A percentile compares a stretch with the other conserved stretches of the same genome.
Evolutionary conservation across 2,888 invertebrate genomes (phyloP).

Genomic region (Andricus curvator): DNA sequence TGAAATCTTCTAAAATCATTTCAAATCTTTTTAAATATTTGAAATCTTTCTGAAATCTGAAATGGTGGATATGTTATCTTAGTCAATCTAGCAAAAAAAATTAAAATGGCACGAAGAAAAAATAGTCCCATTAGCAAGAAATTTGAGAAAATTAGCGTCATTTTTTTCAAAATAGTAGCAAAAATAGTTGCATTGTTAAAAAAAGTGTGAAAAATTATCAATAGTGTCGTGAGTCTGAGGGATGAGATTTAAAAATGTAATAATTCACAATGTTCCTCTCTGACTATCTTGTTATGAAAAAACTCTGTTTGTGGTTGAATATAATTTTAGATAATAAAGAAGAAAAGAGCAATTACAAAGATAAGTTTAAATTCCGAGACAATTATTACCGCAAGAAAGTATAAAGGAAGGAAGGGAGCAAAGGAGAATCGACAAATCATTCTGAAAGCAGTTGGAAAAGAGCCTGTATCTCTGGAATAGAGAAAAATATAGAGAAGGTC

Average conservation of each 20-base stretch:
- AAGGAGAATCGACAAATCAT: conserved; percentile 35
- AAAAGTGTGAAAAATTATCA: too few relatives aligned
- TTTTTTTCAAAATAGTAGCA: too few relatives aligned
- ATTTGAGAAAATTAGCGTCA: too few relatives aligned
- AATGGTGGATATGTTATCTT: too few relatives aligned
- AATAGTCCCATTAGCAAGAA: too few relatives aligned
- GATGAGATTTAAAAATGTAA: not conserved
- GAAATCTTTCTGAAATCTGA: too few relatives aligned
- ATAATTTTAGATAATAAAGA: not conserved
- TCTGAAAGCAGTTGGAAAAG: conserved; percentile 29
- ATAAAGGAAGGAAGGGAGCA: conserved; percentile 4
- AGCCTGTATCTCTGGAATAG: conserved; percentile 29
- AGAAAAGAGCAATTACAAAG: conserved; percentile 16
- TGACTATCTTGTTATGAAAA: not conserved
- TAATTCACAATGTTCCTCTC: not conserved
- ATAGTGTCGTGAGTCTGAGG: too few relatives aligned
- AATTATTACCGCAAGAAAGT: conserved; percentile 28
- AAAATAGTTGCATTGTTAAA: too few relatives aligned
- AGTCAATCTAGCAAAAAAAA: too few relatives aligned
- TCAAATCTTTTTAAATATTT: too few relatives aligned
- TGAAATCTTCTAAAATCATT: too few relatives aligned
- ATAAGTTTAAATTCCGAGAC: conserved; percentile 16
- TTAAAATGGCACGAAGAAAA: too few relatives aligned
- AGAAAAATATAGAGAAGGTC: conserved; percentile 38
- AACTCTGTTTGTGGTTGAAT: not conserved